Base-by-base conservation (phyloP, 2,797 vertebrate genomes). In the Danio choprae region DNA sequence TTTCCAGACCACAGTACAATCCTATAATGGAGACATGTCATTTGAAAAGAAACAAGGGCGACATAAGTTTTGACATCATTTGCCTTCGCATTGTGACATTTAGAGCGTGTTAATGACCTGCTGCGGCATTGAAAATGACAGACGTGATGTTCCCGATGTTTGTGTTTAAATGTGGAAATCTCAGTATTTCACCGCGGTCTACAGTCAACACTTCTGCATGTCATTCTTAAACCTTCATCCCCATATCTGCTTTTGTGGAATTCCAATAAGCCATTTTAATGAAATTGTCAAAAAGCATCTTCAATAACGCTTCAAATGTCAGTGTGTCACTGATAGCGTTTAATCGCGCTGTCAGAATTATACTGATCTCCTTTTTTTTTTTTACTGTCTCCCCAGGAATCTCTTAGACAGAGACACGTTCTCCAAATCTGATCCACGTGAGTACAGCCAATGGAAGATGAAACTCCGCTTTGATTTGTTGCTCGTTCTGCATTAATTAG, bases 381-480 rank as follows among this genome's bases (percentile, higher is more conserved):
- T 44, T 81, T 73, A 80, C 3, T 70, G 80, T 73, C 89, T 86
- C 89, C 86, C 0, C 89, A 98, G 97, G 90, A 95, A 95, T 82
- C 95, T 98, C 77, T 89, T 98, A 92, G 97, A 98, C 89, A 97
- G 95, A 92, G 97, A 98, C 93, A 98, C 97, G 29, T 98, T 98
- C 92, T 98, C 97, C 90, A 98, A 98, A 89, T 98, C 97, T 0
- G 97, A 98, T 85, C 97, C 97, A 84, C 67, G 97, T 98, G 90
- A 96, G 97, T 95, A 86, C 40, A 6, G 15, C 16, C 65, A 40
- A 43, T 15, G 64, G 15, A 59, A 59, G 9, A 50, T 50, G 20
- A 74, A 59, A 44, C 56, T 48, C 20, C 51, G 36, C 38, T 43
- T 70, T 62, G 36, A 18, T 63, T 71, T 79, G 13, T 53, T 41